These are phyloP conservation scores for Strix occidentalis DNA, from an alignment of 2,797 vertebrate genomes.

Conservation along the genomic window DNA sequence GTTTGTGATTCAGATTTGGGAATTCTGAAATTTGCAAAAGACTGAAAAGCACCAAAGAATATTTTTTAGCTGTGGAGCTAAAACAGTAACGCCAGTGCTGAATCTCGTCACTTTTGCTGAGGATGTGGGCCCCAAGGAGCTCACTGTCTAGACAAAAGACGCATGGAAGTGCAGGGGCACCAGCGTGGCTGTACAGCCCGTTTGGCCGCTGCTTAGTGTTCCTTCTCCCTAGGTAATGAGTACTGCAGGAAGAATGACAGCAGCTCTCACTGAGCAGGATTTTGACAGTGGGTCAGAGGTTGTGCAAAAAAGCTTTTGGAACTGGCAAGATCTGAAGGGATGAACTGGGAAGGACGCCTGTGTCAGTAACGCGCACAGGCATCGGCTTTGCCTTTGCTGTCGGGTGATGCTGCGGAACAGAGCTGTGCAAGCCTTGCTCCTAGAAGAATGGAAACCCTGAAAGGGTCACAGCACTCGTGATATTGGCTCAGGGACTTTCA, in stretches of 20 bases:
- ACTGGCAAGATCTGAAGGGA: not conserved
- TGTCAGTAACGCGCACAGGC: not conserved
- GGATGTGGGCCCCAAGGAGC: not conserved
- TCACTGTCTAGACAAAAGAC: not conserved
- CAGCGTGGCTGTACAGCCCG: not conserved
- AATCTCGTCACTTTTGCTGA: not conserved
- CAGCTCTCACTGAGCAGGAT: not conserved
- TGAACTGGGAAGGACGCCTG: not conserved
- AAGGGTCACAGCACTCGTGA: not conserved
- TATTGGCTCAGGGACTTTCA: not conserved
- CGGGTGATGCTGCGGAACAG: not conserved
- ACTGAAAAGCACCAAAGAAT: not conserved
- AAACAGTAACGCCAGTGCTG: not conserved
- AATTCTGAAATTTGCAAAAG: not conserved
- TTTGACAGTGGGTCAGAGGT: not conserved
- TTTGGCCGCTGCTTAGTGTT: not conserved
- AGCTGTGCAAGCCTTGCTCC: not conserved
- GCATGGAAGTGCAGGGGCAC: not conserved
- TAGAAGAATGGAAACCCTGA: not conserved
- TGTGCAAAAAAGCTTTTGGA: not conserved
- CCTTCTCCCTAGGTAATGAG: not conserved
- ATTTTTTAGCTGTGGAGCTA: not conserved
- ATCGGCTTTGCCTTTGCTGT: not conserved
- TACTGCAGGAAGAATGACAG: not conserved
- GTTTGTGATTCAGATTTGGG: not conserved